Evolutionary conservation across 1,140 invertebrate species (phyloP).

Genomic region (Lepidostoma basale): DNA sequence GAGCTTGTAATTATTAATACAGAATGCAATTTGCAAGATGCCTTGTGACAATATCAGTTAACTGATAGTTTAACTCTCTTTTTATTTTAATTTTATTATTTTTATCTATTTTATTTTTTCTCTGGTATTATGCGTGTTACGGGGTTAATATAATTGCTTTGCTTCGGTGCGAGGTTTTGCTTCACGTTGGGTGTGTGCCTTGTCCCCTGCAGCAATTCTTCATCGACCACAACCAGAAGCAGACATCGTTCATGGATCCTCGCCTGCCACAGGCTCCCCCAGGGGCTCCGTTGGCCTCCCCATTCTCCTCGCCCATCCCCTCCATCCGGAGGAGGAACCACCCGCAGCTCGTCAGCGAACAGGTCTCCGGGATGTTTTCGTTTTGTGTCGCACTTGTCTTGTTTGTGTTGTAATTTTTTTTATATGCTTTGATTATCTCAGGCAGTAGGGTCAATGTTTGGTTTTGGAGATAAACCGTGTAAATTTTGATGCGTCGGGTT

Average conservation of each 20-base stretch:
- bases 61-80: too few species aligned
- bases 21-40: too few species aligned
- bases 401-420: constrained; percentile 26
- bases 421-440: too few species aligned
- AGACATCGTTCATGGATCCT: constrained; percentile 96
- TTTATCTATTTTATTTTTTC: not conserved
- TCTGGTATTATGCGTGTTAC: not conserved
- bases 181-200: constrained; percentile 19
- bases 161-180: not conserved
- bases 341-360: constrained; percentile 16
- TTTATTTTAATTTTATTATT: not conserved
- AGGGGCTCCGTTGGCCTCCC: constrained; percentile 45
- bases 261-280: constrained; percentile 71
- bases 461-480: too few species aligned
- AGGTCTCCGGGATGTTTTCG: constrained; percentile 26
- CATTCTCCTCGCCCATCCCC: constrained; percentile 41
- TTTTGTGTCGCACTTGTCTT: constrained; percentile 22
- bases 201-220: constrained; percentile 79
- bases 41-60: too few species aligned
- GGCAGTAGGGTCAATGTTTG: too few species aligned
- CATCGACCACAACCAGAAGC: constrained; percentile 90
- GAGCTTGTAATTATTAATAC: too few species aligned
- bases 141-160: not conserved
- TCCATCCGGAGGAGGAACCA: constrained; percentile 37
- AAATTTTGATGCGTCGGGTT: too few species aligned